These are phyloP conservation scores for Ursus arctos DNA, from an alignment of 2,113 vertebrate species.

Conservation along the genomic window DNA sequence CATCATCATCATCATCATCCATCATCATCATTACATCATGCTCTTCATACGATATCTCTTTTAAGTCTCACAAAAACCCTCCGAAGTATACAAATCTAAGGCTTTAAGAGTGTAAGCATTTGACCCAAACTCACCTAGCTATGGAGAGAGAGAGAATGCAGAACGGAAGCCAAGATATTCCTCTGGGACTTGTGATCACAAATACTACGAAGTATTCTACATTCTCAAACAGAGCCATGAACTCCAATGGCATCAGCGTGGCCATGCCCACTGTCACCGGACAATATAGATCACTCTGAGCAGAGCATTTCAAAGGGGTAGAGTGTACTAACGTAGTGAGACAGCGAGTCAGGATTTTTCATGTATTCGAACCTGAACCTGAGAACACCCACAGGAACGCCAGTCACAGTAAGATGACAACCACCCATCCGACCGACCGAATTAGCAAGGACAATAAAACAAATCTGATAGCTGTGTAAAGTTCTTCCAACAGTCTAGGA, in stretches of 20 bases:
- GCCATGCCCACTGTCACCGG: background rate
- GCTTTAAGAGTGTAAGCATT: background rate
- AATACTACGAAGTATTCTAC: background rate
- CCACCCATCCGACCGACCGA: background rate
- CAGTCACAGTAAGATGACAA: background rate
- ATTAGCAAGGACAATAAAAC: background rate
- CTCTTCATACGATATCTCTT: background rate
- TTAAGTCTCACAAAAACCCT: background rate
- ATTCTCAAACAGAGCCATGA: background rate
- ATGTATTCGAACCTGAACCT: background rate
- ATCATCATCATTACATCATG: background rate
- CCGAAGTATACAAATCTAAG: background rate
- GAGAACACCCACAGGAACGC: background rate
- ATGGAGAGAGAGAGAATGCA: background rate
- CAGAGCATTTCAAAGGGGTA: background rate
- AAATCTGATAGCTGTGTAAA: background rate
- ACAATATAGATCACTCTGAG: accelerated
- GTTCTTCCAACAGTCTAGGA: accelerated
- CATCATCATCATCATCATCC: background rate
- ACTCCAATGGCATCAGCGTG: background rate
- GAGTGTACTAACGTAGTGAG: accelerated
- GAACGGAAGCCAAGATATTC: background rate
- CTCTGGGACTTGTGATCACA: background rate
- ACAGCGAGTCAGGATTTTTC: background rate
- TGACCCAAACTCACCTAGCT: background rate